A percentile compares a stretch with the other conserved stretches of the same genome.
phyloP scores from a whole-genome alignment of 1,140 invertebrate genomes.

The Berghia stephanieae region DNA sequence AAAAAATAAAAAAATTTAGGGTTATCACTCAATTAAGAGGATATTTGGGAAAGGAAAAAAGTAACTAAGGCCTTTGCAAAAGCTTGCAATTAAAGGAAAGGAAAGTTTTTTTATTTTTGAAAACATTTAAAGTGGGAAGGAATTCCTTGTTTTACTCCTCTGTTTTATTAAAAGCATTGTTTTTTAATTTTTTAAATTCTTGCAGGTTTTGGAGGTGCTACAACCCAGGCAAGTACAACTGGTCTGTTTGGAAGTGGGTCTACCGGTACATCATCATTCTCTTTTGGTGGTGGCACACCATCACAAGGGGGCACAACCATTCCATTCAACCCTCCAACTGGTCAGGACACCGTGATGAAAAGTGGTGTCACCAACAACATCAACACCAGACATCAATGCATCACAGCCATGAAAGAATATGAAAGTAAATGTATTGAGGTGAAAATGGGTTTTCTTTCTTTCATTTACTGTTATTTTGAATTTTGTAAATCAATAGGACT shows the following conservation, averaged over 20 bases:
- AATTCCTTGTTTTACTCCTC: neutral
- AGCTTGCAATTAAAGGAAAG: no score
- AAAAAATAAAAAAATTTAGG: no score
- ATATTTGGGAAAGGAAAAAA: no score
- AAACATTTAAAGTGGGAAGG: no score
- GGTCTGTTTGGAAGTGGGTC: constrained; percentile 37
- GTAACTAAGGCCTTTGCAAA: no score
- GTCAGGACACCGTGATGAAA: constrained; percentile 89
- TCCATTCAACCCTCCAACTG: constrained; percentile 87
- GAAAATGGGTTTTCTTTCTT: constrained; percentile 8
- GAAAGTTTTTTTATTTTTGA: no score
- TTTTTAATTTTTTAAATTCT: neutral
- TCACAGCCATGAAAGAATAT: constrained; percentile 98
- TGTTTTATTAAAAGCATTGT: neutral
- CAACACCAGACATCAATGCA: constrained; percentile 91
- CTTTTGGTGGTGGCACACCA: constrained; percentile 30
- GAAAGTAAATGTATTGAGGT: constrained; percentile 90
- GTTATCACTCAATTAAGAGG: no score
- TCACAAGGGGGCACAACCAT: constrained; percentile 46
- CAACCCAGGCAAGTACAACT: constrained; percentile 31
- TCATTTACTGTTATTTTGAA: neutral
- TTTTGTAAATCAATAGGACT: no score
- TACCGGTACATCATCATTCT: neutral
- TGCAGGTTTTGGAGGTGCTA: constrained; percentile 46
- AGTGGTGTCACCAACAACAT: constrained; percentile 83